phyloP scores from a whole-genome alignment of 2,888 invertebrate species.

The Anthoptus insignis region DNA sequence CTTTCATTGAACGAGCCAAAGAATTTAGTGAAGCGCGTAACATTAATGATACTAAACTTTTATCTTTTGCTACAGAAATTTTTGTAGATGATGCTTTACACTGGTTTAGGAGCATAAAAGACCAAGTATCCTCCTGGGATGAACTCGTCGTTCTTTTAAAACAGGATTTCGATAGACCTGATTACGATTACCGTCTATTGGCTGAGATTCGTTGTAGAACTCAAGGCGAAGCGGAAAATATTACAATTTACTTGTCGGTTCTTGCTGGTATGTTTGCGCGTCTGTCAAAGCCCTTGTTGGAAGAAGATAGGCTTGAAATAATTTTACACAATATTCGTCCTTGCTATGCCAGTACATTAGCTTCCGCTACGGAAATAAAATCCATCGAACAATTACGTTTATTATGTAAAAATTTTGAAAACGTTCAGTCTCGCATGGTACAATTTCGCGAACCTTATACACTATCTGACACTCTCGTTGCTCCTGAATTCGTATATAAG shows the following conservation, averaged over 20 bases:
- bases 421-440: not conserved
- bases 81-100: not conserved
- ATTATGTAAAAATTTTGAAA: not conserved
- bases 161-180: not conserved
- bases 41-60: not conserved
- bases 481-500: not conserved
- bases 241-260: not conserved
- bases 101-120: not conserved
- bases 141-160: not conserved
- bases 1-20: constrained; percentile 1
- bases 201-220: not conserved
- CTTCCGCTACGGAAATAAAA: not conserved
- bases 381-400: not conserved
- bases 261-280: not conserved
- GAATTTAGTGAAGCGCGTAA: too few species aligned
- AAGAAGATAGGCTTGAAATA: not conserved
- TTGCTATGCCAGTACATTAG: not conserved
- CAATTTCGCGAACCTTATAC: not conserved
- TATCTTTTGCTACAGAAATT: not conserved
- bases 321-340: not conserved
- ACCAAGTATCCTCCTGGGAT: not conserved
- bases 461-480: too few species aligned
- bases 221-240: not conserved
- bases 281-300: not conserved
- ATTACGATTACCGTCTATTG: not conserved